phyloP scores from a whole-genome alignment of 2,113 vertebrate species.

The Callopanchax toddi region DNA sequence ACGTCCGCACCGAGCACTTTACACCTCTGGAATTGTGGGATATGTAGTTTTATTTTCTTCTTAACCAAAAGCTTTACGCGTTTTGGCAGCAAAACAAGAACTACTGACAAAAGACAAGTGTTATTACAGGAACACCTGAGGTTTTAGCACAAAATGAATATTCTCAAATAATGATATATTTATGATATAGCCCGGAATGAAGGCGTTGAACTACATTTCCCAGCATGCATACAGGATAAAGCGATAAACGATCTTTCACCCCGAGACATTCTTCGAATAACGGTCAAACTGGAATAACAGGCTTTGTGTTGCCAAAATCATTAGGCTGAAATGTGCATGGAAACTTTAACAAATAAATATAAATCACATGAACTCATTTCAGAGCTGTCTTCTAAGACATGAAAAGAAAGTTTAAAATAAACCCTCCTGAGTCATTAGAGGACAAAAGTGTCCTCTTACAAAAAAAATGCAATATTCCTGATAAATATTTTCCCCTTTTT shows the following conservation, averaged over 20 bases:
- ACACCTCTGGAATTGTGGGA: conserved; percentile 49
- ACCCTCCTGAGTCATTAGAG: no score
- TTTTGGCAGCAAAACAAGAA: neutral
- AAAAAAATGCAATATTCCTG: no score
- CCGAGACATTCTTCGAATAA: neutral
- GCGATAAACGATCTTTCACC: conserved; percentile 16
- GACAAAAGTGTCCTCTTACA: no score
- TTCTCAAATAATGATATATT: no score
- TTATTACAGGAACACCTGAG: neutral
- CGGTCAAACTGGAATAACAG: neutral
- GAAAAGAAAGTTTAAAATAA: no score
- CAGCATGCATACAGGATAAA: conserved; percentile 21
- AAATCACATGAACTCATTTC: no score
- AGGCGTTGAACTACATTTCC: conserved; percentile 34
- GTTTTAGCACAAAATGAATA: neutral
- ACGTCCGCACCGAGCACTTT: conserved; percentile 62
- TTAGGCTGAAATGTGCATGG: no score
- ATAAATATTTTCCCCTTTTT: no score
- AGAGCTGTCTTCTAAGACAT: no score
- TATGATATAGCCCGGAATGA: fast-evolving
- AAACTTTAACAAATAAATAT: no score
- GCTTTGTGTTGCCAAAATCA: no score
- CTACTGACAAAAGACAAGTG: neutral
- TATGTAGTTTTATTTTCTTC: conserved; percentile 15
- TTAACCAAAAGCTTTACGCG: neutral